Base-by-base conservation (phyloP, 2,888 invertebrate species). In the Xylophagus ater region DNA sequence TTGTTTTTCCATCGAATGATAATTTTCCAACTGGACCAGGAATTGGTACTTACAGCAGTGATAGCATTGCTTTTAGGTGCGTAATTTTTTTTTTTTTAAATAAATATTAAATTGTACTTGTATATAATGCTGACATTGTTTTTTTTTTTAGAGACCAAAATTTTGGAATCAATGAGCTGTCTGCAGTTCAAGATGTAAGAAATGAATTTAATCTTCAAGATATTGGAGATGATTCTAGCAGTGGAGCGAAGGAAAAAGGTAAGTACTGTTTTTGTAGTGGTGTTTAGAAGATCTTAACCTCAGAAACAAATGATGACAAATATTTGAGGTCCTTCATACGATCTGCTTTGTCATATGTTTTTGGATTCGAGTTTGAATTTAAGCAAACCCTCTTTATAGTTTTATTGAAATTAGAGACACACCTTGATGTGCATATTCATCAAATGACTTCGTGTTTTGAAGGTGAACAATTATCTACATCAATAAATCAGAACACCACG, bases 151-250 rank as follows among this genome's bases (percentile, higher is more conserved):
- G 75, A 54, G 76, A 76, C 48, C 74, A 72, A 53, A 73, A 68
- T 56, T 73, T 74, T 48, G 74, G 72, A 47, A 56, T 72, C 36
- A 74, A 71, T 47, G 75, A 76, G 43, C 57, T 75, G 33, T 68
- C 69, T 0, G 60, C 66, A 18, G 62, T 70, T 18, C 66, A 67
- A 50, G 66, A 67, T 48, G 62, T 66, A 12, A 60, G 66, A 41
- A 74, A 74, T 47, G 75, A 76, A 17, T 70, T 70, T 46, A 71
- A 68, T 44, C 57, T 79, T 29, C 81, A 81, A 65, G 80, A 81
- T 52, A 63, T 75, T 39, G 69, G 51, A 32, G 67, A 70, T 9
- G 72, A 69, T 7, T 62, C 64, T n/a, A n/a, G n/a, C 2, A 65
- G 62, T 24, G 65, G 68, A 40, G 71, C 70, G 30, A 69, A 75